These are phyloP conservation scores for Pygoscelis antarcticus DNA, from an alignment of 2,113 vertebrate genomes.

Conservation along the genomic window DNA sequence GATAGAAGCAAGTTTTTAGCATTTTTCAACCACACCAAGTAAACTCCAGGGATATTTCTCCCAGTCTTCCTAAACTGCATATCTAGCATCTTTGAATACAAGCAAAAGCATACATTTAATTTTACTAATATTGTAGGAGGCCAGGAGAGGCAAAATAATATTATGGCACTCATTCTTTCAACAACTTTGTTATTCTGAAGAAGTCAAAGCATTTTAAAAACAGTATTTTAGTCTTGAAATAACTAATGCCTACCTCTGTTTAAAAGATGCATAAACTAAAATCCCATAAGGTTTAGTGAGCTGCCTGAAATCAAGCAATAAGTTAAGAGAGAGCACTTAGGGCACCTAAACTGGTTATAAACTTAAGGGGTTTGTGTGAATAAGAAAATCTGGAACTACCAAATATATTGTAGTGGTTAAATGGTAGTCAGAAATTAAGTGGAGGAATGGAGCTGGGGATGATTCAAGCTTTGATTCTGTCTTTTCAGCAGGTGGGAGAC, in stretches of 20 bases:
- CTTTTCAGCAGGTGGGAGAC: not conserved
- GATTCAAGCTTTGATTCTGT: not conserved
- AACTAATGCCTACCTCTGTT: not conserved
- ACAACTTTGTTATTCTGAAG: not conserved
- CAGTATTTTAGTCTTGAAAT: not conserved
- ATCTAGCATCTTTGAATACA: not conserved
- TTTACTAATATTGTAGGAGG: not conserved
- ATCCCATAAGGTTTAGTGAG: not conserved
- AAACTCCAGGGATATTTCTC: not conserved
- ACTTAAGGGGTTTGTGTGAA: not conserved
- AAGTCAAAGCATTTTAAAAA: not conserved
- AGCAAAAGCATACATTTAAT: not conserved
- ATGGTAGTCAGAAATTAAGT: not conserved
- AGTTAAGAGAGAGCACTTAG: not conserved
- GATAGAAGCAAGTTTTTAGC: not conserved
- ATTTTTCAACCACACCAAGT: not conserved
- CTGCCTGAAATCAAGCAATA: not conserved
- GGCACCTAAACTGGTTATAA: not conserved
- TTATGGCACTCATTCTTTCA: not conserved
- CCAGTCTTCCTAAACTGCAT: not conserved
- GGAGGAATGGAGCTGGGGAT: not conserved
- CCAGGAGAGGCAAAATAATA: not conserved
- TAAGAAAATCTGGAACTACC: not conserved
- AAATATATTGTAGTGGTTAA: not conserved
- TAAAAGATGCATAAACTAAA: not conserved